phyloP scores from a whole-genome alignment of 1,140 invertebrate species.

The Drosophila seguyi region DNA sequence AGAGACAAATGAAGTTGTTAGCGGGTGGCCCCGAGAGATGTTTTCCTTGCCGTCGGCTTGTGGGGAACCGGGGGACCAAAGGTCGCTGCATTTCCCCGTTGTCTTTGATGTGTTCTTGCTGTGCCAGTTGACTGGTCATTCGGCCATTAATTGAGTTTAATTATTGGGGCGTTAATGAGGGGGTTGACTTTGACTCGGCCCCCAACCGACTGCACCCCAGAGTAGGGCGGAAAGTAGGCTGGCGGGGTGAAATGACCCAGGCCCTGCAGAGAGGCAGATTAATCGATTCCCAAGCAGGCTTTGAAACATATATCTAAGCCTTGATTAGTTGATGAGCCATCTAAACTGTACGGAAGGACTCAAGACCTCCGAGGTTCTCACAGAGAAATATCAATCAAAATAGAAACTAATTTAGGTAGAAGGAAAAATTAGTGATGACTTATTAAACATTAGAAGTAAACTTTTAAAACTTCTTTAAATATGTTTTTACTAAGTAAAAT shows the following conservation, averaged over 20 bases:
- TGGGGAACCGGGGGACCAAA: conserved; percentile 9
- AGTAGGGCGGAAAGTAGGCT: conserved; percentile 6
- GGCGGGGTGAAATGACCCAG: conserved; percentile 15
- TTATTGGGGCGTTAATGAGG: conserved; percentile 65
- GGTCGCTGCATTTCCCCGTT: conserved; percentile 50
- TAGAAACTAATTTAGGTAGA: neutral
- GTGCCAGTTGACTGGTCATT: conserved; percentile 66
- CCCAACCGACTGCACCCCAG: conserved; percentile 9
- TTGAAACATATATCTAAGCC: conserved; percentile 24
- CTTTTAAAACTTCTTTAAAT: neutral
- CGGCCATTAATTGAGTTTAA: conserved; percentile 78
- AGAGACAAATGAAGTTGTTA: conserved; percentile 82
- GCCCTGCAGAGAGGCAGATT: conserved; percentile 31
- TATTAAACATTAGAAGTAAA: neutral
- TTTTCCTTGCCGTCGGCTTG: conserved; percentile 2
- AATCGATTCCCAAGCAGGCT: conserved; percentile 34
- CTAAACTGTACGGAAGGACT: neutral
- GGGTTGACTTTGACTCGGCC: conserved; percentile 5
- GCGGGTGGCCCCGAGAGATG: conserved; percentile 39
- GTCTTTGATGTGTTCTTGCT: conserved; percentile 66
- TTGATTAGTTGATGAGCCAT: conserved; percentile 26
- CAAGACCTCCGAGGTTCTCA: neutral
- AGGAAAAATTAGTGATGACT: neutral
- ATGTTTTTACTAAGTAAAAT: too few relatives aligned
- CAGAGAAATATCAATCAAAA: neutral